Evolutionary conservation across 2,113 vertebrate species (phyloP), one percentile per base, ranked within the genome.

Genomic region (Cepphus grylle): DNA sequence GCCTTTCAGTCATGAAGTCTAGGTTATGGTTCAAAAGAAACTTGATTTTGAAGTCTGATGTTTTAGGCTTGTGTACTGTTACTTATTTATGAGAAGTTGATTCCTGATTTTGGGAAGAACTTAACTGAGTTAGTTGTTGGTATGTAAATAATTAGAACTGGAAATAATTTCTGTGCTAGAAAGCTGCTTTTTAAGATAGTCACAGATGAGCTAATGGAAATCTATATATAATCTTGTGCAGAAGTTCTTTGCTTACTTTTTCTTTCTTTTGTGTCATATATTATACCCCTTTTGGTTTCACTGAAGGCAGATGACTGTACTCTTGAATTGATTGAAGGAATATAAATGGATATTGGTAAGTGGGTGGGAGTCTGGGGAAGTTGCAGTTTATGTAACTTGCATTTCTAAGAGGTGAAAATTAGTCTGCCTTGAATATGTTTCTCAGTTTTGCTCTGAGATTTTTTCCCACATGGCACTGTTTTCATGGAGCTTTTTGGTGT

Each of bases 361-460:
- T 81, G 83, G 50, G 73, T 45, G 65, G 50, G 61, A 91, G 89
- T 62, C 76, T 91, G 72, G 83, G 47, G 61, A 94, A 91, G 55
- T 19, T 74, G 65, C 58, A 84, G 65, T 81, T 81, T 73, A 81
- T 84, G 55, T 95, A 94, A 88, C 77, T 86, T 96, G 25, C 29
- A 50, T 88, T 92, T 94, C 19, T 30, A 53, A 88, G 80, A 86
- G 29, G 29, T 95, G 67, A 84, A 89, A 94, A 93, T 86, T 66
- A 86, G n/a, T 66, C 74, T 88, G 32, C 32, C 29, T 92, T 81
- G 50, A 50, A 67, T 77, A 22, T 5, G 4, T 43, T 92, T 50
- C 26, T 91, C 29, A 47, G 0, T 94, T 94, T 86, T 86, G 55
- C 63, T 32, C 58, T 71, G 63, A 58, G 27, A 53, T 71, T 92